A percentile compares a stretch with the other conserved stretches of the same genome.
Conservation (phyloP, 2,888 invertebrate species). For the Drosophila tanythrix region DNA sequence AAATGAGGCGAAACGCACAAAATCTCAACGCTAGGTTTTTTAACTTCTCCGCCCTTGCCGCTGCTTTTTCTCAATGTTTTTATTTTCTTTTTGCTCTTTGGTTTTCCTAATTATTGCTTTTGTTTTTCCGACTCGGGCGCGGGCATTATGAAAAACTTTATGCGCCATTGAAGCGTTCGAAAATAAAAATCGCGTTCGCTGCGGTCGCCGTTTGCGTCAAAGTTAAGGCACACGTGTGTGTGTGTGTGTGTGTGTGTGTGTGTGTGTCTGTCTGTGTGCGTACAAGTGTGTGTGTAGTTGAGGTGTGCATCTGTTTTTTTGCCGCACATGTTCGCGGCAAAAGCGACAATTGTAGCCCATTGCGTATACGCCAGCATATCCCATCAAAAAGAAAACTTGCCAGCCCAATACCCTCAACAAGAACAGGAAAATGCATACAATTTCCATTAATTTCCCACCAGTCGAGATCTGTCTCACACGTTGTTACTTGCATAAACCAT, state of each 20-base stretch:
- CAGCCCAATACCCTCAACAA: neutral
- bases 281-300: constrained; percentile 17
- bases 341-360: constrained; percentile 65
- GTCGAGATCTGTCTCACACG: neutral
- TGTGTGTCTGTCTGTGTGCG: constrained; percentile 25
- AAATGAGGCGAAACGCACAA: constrained; percentile 82
- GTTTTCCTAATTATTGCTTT: constrained; percentile 74
- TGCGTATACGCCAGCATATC: constrained; percentile 67
- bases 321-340: constrained; percentile 39
- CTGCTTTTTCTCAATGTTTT: constrained; percentile 22
- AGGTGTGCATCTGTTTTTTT: constrained; percentile 48
- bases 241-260: constrained; percentile 22
- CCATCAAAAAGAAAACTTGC: constrained; percentile 11
- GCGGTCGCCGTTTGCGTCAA: constrained; percentile 69
- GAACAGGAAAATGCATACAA: neutral
- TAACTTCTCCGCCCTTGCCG: constrained; percentile 54
- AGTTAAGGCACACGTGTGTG: constrained; percentile 18
- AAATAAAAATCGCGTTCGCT: constrained; percentile 74
- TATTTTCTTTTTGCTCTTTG: constrained; percentile 14
- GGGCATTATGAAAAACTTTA: constrained; percentile 80
- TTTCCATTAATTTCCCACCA: neutral
- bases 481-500: neutral
- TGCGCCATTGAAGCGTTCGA: constrained; percentile 79
- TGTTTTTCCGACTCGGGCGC: constrained; percentile 80
- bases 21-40: constrained; percentile 54